Evolutionary conservation across 2,888 invertebrate species (phyloP), one percentile per base, ranked within the genome.

Genomic region (Cyclophora albipunctata): DNA sequence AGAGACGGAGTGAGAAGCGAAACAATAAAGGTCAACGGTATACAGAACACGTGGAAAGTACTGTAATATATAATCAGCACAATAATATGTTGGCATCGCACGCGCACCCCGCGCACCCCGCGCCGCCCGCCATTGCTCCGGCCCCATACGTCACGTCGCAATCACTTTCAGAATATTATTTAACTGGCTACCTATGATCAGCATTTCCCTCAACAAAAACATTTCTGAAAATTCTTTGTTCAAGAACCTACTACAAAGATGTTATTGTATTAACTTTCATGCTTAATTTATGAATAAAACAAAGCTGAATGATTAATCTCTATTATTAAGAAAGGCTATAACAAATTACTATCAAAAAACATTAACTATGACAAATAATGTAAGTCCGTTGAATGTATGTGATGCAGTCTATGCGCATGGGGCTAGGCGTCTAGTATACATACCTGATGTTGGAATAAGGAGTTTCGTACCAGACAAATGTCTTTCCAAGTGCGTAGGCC

Each of bases 401-500:
- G 37, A 37, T 37, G 37, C 37, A 37, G 37, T 37, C 37, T 37
- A 5, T 37, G 37, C 37, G 37, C 4, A 37, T 37, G 37, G 4
- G 37, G 37, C 37, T 37, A 37, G 37, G 4, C 20, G 20, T 20
- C 20, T 20, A 20, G 5, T 37, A 37, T 67, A 71, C 84, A 70
- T 75, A 89, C 89, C 88, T 88, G 87, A 72, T 84, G 78, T 81
- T 86, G 87, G 69, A 84, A 84, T 73, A 88, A 85, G 69, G 87
- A 87, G 75, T 88, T 89, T 73, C 87, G 81, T 77, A 86, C 86
- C 78, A 86, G 78, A 81, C 87, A 87, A 84, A 86, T 82, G 81
- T 88, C 86, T 81, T 87, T 87, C 86, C 88, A 87, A 80, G 89
- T 89, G 76, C 86, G 85, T 75, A 87, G 82, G 73, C 88, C 88